Conservation (phyloP, 2,888 invertebrate genomes). For the Heterodera filipjevi region DNA sequence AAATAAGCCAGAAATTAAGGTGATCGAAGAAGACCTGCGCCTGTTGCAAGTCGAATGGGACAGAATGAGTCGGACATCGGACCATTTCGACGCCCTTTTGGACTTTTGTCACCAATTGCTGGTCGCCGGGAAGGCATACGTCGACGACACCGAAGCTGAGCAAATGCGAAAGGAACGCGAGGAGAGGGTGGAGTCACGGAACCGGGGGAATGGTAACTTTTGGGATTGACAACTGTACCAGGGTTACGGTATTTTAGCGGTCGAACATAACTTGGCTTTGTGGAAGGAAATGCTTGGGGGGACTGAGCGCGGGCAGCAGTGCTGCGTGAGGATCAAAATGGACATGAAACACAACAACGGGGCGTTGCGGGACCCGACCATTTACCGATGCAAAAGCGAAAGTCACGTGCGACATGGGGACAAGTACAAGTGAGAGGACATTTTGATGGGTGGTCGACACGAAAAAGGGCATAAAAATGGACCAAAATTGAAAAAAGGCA, state of each 20-base stretch:
- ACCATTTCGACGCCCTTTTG: conserved; percentile 91
- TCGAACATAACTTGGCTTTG: conserved; percentile 80
- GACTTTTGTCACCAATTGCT: conserved; percentile 84
- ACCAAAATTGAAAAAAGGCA: too few relatives aligned
- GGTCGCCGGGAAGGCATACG: conserved; percentile 85
- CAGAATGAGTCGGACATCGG: conserved; percentile 89
- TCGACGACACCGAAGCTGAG: conserved; percentile 92
- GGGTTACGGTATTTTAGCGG: too few relatives aligned
- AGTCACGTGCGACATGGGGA: conserved; percentile 88
- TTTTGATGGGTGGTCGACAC: too few relatives aligned
- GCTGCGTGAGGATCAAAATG: conserved; percentile 94
- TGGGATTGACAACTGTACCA: neutral
- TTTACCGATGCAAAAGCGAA: conserved; percentile 95
- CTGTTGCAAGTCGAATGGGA: conserved; percentile 90
- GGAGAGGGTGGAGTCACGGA: conserved; percentile 78
- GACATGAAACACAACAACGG: conserved; percentile 95
- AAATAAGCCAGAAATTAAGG: conserved; percentile 65
- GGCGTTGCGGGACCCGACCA: conserved; percentile 95
- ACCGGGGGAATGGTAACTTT: conserved; percentile 50
- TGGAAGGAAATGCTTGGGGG: conserved; percentile 96
- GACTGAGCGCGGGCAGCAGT: conserved; percentile 78
- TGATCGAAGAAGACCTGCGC: conserved; percentile 87
- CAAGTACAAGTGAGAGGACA: conserved; percentile 81
- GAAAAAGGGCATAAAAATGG: too few relatives aligned
- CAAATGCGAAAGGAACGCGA: conserved; percentile 93